Conservation (phyloP, 2,888 invertebrate species). For the Sabatieria punctata region DNA sequence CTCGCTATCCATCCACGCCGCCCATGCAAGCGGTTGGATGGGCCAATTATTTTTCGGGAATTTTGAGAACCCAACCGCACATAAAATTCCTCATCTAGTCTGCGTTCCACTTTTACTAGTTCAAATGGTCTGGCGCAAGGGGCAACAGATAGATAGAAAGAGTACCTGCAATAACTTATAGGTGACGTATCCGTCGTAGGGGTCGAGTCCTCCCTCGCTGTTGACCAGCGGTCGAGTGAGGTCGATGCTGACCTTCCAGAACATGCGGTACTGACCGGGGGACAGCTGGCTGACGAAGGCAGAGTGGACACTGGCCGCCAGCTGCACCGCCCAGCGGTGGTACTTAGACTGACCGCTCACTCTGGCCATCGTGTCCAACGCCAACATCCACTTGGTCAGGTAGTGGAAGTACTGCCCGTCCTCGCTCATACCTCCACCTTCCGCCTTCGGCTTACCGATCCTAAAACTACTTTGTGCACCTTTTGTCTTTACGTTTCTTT, state of each 20-base stretch:
- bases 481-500: neutral
- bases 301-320: conserved; percentile 12
- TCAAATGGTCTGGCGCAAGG: too few relatives aligned
- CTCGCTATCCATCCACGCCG: too few relatives aligned
- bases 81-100: too few relatives aligned
- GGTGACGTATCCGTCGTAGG: conserved; percentile 13
- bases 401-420: conserved; percentile 16
- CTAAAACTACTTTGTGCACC: too few relatives aligned
- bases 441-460: conserved; percentile 9
- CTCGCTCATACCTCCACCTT: conserved; percentile 1
- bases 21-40: too few relatives aligned
- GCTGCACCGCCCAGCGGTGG: conserved; percentile 13
- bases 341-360: conserved; percentile 11
- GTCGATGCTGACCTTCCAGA: conserved; percentile 16
- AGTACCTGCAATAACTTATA: conserved; percentile 7
- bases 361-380: conserved; percentile 12
- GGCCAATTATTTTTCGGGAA: too few relatives aligned
- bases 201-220: conserved; percentile 13
- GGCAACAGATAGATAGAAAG: too few relatives aligned
- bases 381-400: conserved; percentile 18
- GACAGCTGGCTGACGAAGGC: conserved; percentile 11
- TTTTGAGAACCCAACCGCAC: too few relatives aligned
- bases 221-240: conserved; percentile 10
- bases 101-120: too few relatives aligned
- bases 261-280: conserved; percentile 7